These are phyloP conservation scores for Andricus quercusramuli DNA, from an alignment of 2,888 invertebrate genomes.

Conservation along the genomic window DNA sequence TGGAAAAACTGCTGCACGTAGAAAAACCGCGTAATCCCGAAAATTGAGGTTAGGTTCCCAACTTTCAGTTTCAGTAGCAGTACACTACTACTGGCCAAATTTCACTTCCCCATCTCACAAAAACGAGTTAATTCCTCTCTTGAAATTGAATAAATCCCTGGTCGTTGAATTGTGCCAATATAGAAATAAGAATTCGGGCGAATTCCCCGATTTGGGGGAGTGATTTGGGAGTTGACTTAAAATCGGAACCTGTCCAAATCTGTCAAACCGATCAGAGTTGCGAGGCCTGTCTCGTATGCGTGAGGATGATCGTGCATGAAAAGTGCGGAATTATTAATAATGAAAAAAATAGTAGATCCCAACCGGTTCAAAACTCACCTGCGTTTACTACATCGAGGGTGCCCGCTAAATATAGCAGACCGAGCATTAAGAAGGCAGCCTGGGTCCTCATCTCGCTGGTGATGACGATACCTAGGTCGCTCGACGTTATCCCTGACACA, in stretches of 20 bases:
- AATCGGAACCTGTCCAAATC: conserved; percentile 18
- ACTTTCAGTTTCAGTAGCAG: not conserved
- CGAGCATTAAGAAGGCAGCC: conserved; percentile 71
- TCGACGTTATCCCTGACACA: conserved; percentile 24
- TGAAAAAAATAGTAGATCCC: conserved; percentile 23
- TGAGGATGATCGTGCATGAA: conserved; percentile 31
- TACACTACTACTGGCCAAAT: not conserved
- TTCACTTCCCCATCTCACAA: not conserved
- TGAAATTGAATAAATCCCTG: not conserved
- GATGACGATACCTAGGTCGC: conserved; percentile 45
- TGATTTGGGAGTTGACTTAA: not conserved
- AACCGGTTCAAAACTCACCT: conserved; percentile 69
- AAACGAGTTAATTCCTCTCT: not conserved
- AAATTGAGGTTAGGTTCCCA: conserved; percentile 26
- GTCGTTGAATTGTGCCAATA: not conserved
- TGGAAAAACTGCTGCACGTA: not conserved
- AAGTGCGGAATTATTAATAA: not conserved
- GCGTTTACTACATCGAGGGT: conserved; percentile 72
- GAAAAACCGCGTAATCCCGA: not conserved
- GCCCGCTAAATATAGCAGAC: conserved; percentile 76
- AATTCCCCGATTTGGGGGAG: not conserved
- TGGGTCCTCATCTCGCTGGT: conserved; percentile 73
- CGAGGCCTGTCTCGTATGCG: not conserved
- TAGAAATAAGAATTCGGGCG: not conserved
- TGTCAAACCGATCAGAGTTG: conserved; percentile 10